Conservation (phyloP, 2,797 vertebrate genomes). For the Halcyon chelicuti region DNA sequence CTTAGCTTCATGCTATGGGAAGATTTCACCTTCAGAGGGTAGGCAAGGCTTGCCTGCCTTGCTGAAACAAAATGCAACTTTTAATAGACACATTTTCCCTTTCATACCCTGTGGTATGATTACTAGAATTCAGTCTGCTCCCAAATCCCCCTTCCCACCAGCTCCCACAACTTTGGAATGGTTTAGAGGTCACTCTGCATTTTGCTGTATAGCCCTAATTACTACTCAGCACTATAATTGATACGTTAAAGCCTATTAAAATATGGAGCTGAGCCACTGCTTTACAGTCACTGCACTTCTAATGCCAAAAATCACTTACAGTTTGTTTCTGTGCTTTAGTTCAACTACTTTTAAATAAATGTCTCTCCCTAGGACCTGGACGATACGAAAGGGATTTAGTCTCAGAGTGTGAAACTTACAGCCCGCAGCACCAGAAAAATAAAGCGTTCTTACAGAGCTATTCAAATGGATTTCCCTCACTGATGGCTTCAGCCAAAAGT, state of each 20-base stretch:
- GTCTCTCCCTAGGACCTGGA: constrained; percentile 58
- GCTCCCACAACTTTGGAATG: constrained; percentile 4
- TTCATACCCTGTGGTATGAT: background rate
- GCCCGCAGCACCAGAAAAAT: constrained; percentile 54
- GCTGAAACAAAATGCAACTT: background rate
- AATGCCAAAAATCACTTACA: constrained; percentile 71
- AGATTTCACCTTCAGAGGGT: background rate
- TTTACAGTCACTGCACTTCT: constrained; percentile 56
- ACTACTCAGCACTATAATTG: constrained; percentile 64
- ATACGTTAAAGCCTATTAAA: constrained; percentile 74
- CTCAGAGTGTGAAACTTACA: constrained; percentile 59
- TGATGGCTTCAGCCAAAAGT: constrained; percentile 48
- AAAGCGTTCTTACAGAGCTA: constrained; percentile 51
- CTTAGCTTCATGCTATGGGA: background rate
- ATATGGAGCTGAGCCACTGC: constrained; percentile 58
- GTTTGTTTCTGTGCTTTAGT: constrained; percentile 65
- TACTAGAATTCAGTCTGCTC: constrained; percentile 22
- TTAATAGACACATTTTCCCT: background rate
- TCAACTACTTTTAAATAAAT: constrained; percentile 62
- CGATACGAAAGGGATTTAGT: constrained; percentile 37
- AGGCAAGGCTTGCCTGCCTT: background rate
- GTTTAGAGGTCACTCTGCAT: constrained; percentile 54
- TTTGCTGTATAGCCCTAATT: constrained; percentile 56
- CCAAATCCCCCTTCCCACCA: constrained; percentile 46
- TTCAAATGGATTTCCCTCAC: constrained; percentile 64